A percentile compares a stretch with the other conserved stretches of the same genome.
Evolutionary conservation across 2,797 vertebrate species (phyloP).

Genomic region (Gorsachius magnificus): DNA sequence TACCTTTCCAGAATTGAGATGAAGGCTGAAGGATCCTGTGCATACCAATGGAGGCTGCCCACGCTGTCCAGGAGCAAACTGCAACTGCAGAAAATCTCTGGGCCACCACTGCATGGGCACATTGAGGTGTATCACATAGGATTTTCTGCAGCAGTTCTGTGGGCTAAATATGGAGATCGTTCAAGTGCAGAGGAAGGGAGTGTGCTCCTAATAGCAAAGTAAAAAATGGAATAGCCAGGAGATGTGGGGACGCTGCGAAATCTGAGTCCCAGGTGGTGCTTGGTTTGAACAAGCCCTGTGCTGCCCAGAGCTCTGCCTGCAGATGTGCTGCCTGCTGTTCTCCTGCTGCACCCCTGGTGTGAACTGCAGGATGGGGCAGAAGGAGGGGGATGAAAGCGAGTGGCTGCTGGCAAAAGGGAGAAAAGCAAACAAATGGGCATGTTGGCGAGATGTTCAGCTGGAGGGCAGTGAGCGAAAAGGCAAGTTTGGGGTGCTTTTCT

Average conservation of each 20-base stretch:
- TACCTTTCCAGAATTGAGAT: background rate
- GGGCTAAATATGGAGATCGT: fast-evolving
- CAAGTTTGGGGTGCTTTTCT: background rate
- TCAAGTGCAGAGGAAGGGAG: background rate
- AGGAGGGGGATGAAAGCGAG: background rate
- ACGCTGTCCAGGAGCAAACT: background rate
- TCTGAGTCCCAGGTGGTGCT: background rate
- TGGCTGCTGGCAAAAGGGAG: background rate
- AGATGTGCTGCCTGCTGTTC: background rate
- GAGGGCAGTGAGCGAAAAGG: background rate
- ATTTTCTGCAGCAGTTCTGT: background rate
- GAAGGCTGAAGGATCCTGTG: background rate
- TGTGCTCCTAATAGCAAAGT: background rate
- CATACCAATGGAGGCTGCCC: fast-evolving
- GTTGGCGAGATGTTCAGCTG: background rate
- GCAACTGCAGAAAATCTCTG: background rate
- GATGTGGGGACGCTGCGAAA: background rate
- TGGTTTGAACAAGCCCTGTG: background rate
- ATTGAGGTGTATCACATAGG: fast-evolving
- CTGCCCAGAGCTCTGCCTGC: background rate
- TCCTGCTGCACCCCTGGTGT: background rate
- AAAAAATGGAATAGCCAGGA: background rate
- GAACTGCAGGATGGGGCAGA: background rate
- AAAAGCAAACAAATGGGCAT: background rate
- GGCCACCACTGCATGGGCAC: fast-evolving